Conservation (phyloP, 2,113 vertebrate genomes). For the Chelonoidis abingdonii region DNA sequence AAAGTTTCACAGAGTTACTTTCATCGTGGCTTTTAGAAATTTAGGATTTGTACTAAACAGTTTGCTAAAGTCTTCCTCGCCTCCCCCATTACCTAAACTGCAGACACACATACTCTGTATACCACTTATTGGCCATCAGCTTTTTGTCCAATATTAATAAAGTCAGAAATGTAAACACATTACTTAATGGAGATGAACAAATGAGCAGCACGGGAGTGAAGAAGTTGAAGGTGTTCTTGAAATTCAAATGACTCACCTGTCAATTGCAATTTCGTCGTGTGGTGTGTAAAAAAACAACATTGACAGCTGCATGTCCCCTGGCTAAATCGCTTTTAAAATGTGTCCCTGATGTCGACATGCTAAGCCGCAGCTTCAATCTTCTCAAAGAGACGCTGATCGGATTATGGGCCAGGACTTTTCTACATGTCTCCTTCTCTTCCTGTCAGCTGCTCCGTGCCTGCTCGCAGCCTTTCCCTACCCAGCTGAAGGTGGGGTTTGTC, state of each 20-base stretch:
- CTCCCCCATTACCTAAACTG: fast-evolving
- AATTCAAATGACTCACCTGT: background rate
- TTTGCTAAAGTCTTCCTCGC: fast-evolving
- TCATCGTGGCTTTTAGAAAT: fast-evolving
- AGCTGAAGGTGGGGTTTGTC: no score
- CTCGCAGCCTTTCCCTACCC: background rate
- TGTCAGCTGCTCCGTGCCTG: background rate
- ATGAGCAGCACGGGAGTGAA: fast-evolving
- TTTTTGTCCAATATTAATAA: fast-evolving
- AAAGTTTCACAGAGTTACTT: fast-evolving
- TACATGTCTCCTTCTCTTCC: conserved; percentile 42
- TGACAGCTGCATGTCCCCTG: conserved; percentile 20
- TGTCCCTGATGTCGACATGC: conserved; percentile 56
- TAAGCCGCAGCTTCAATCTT: conserved; percentile 62
- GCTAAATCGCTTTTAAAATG: conserved; percentile 34
- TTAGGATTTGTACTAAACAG: fast-evolving
- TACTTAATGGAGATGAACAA: fast-evolving
- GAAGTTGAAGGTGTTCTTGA: background rate
- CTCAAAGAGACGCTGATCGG: conserved; percentile 80
- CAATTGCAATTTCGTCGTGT: background rate
- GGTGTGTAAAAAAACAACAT: background rate
- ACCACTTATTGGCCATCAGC: fast-evolving
- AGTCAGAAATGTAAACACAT: fast-evolving
- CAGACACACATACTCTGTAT: background rate
- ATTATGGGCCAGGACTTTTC: conserved; percentile 80